phyloP scores from a whole-genome alignment of 2,888 invertebrate genomes.

The Acholoe squamosa region DNA sequence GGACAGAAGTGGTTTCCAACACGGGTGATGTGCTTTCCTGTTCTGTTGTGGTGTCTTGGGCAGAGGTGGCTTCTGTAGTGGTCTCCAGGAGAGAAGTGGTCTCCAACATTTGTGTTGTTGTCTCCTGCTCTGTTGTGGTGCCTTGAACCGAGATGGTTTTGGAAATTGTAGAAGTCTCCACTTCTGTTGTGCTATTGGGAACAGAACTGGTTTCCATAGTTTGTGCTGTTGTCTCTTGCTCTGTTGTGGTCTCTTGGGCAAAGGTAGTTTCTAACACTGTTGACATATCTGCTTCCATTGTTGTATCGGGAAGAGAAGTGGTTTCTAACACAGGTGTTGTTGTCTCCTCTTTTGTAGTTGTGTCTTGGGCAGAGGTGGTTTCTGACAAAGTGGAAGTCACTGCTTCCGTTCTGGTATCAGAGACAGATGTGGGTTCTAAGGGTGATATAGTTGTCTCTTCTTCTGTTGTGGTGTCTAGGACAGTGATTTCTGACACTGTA shows the following conservation, averaged over 20 bases:
- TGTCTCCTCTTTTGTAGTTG: not conserved
- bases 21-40: not conserved
- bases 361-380: not conserved
- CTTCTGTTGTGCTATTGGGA: not conserved
- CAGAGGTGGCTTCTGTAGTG: not conserved
- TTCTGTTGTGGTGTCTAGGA: not conserved
- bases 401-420: not conserved
- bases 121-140: not conserved
- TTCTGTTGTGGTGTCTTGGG: not conserved
- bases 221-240: not conserved
- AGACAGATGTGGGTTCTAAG: not conserved
- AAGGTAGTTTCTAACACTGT: not conserved
- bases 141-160: not conserved
- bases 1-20: not conserved
- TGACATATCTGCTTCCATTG: not conserved
- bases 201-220: not conserved
- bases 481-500: not conserved
- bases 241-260: not conserved
- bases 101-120: not conserved
- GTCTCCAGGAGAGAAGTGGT: not conserved
- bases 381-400: not conserved
- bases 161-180: not conserved
- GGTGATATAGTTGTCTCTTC: not conserved
- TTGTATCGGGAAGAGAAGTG: not conserved
- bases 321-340: not conserved